Evolutionary conservation across 1,140 invertebrate genomes (phyloP), one percentile per base, ranked within the genome.

Genomic region (Cotesia chilonis): DNA sequence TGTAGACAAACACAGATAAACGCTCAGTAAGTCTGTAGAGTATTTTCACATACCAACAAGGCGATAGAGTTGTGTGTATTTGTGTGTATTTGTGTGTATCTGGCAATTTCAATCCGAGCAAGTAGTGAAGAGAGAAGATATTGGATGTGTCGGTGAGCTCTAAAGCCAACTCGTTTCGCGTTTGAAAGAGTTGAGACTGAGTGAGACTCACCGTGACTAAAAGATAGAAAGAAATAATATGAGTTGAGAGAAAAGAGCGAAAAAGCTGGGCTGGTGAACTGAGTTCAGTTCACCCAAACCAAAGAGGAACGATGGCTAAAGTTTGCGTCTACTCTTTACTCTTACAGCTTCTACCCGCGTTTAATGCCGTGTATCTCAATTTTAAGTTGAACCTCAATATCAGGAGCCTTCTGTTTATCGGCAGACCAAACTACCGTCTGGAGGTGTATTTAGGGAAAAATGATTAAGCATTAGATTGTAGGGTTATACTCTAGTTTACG

Each of bases 161-260:
- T 61, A 60, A 60, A 69, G 57, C 68, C 68, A 69, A 69, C 55
- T 61, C 68, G 57, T 69, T 69, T 69, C 68, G 55, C 55, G 57
- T 69, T 69, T 60, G 54, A 60, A 69, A 69, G 68, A 51, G 57
- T 17, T 3, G 64, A 69, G 14, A 47, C n/a, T 9, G 20, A 59
- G 57, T 5, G 57, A 59, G 17, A 59, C 14, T 20, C 14, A 55
- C n/a, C 12, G 54, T 14, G 54, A 55, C 54, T 55, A 20, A 55
- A 20, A 55, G 52, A 52, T 9, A 68, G n/a, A 69, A 47, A 47
- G 41, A 47, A 7, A 10, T 47, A 47, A 47, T 4, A 47, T 47
- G 10, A 47, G 10, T 9, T 47, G 41, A 47, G 41, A 47, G 41
- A 47, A 47, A 47, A 47, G 41, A 47, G 41, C 41, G 41, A 47